Evolutionary conservation across 1,140 invertebrate species (phyloP).

Genomic region (Epicauta chinensis): DNA sequence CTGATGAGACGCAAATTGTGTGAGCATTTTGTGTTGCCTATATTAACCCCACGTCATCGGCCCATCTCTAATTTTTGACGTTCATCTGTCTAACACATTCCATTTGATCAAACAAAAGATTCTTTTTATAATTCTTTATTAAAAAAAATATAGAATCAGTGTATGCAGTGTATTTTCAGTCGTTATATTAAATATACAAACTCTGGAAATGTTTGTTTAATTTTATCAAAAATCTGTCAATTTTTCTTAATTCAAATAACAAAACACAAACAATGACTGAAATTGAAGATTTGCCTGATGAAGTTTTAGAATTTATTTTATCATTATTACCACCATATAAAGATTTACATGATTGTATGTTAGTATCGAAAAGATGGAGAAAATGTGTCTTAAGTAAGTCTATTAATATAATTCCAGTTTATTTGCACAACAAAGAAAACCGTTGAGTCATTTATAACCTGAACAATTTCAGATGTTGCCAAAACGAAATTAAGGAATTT

Average conservation of each 20-base stretch:
- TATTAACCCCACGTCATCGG: too few species aligned
- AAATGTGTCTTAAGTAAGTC: conserved; percentile 70
- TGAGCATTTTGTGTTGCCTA: too few species aligned
- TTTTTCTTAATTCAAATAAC: not conserved
- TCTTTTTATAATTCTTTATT: too few species aligned
- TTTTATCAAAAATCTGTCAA: not conserved
- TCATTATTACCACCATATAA: conserved; percentile 82
- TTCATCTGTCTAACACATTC: too few species aligned
- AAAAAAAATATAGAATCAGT: too few species aligned
- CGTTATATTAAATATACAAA: not conserved
- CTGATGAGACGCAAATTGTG: too few species aligned
- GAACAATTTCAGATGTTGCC: conserved; percentile 58
- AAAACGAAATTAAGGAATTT: conserved; percentile 61
- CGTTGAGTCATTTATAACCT: not conserved
- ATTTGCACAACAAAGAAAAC: conserved; percentile 1
- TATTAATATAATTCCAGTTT: conserved; percentile 16
- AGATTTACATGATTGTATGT: conserved; percentile 77
- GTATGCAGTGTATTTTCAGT: too few species aligned
- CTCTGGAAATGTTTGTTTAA: not conserved
- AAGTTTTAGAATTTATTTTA: conserved; percentile 89
- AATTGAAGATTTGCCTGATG: conserved; percentile 76
- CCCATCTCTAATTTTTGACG: too few species aligned
- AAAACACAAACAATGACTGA: too few species aligned
- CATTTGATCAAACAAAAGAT: too few species aligned
- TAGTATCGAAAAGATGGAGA: conserved; percentile 81